A percentile compares a stretch with the other conserved stretches of the same genome.
phyloP scores from a whole-genome alignment of 2,113 vertebrate genomes.

The Sander lucioperca region DNA sequence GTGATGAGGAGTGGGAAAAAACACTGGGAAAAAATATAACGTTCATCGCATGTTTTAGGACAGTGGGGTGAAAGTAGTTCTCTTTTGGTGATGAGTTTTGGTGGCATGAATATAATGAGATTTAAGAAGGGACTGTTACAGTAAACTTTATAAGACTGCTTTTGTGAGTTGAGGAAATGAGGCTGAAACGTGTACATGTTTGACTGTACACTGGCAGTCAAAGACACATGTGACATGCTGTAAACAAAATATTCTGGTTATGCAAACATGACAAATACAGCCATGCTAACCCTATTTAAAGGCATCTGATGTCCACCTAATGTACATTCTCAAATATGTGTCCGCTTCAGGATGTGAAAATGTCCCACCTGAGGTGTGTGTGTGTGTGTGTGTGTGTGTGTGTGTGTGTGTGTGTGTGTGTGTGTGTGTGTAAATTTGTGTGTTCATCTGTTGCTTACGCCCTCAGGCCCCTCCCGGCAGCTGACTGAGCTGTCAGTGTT shows the following conservation, averaged over 20 bases:
- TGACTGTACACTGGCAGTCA: background rate
- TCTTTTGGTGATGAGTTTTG: background rate
- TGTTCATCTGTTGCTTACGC: background rate
- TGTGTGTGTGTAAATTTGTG: background rate
- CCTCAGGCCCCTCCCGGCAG: background rate
- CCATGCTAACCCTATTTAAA: background rate
- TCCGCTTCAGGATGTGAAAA: background rate
- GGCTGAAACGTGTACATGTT: background rate
- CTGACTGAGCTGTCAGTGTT: constrained; percentile 41
- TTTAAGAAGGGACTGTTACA: background rate
- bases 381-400: constrained; percentile 8
- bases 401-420: background rate
- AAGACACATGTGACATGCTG: background rate
- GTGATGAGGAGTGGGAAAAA: constrained; percentile 14
- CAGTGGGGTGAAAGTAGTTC: background rate
- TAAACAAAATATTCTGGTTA: background rate
- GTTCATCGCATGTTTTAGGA: background rate
- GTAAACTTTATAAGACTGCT: background rate
- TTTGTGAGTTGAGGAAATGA: background rate
- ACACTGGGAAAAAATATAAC: background rate
- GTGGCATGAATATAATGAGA: background rate
- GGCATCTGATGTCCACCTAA: background rate
- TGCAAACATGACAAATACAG: background rate
- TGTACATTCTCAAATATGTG: background rate
- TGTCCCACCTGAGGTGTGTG: no score